Percentiles rank a stretch among this genome's conserved stretches.
Conservation (phyloP, 2,888 invertebrate genomes). For the Strigamia transsilvanica region DNA sequence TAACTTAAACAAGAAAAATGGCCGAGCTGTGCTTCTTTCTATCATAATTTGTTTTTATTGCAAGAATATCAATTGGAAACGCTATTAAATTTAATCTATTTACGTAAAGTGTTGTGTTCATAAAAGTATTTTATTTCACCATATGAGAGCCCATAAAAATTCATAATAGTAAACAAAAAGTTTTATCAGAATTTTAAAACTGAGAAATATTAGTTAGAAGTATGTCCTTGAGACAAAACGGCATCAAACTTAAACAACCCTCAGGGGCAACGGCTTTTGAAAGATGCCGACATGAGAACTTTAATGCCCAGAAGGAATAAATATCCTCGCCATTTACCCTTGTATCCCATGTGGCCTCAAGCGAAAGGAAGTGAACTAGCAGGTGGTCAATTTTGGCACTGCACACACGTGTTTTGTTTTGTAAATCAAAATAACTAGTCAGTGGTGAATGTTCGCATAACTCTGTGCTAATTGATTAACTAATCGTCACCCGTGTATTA, state of each 20-base stretch:
- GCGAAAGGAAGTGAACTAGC: slow-evolving; percentile 48
- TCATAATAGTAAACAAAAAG: slow-evolving; percentile 25
- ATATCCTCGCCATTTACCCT: slow-evolving; percentile 38
- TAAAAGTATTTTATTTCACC: slow-evolving; percentile 2
- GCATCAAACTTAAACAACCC: slow-evolving; percentile 45
- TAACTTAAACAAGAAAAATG: neutral
- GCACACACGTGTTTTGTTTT: slow-evolving; percentile 33
- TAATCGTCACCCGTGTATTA: slow-evolving; percentile 14
- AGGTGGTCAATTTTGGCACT: slow-evolving; percentile 34
- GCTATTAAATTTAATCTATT: slow-evolving; percentile 13
- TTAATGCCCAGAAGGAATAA: slow-evolving; percentile 47
- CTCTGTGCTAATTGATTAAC: slow-evolving; percentile 5
- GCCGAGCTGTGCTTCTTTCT: neutral
- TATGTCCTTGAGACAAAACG: slow-evolving; percentile 42
- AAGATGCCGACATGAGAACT: slow-evolving; percentile 46
- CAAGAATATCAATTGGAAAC: neutral
- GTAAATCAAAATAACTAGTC: neutral
- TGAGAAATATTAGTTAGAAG: slow-evolving; percentile 11
- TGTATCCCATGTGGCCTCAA: slow-evolving; percentile 13
- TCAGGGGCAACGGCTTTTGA: slow-evolving; percentile 42
- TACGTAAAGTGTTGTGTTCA: neutral
- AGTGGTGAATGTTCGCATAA: neutral
- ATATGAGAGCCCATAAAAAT: neutral
- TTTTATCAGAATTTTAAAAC: slow-evolving; percentile 24
- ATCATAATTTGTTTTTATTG: neutral